Base-by-base conservation (phyloP, 2,113 vertebrate genomes). In the Epinephelus fuscoguttatus region DNA sequence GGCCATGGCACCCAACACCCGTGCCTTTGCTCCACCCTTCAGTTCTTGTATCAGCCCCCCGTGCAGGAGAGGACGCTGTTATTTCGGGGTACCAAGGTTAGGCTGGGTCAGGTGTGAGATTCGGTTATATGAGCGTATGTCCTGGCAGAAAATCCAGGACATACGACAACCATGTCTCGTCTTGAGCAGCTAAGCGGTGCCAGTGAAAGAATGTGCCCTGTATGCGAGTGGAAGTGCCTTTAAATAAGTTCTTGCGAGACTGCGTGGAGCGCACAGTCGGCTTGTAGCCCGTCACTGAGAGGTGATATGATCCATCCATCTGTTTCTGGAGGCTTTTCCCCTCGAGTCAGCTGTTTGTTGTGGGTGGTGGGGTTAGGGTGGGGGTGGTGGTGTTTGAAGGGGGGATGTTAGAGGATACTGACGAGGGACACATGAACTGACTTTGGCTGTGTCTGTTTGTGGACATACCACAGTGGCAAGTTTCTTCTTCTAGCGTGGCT, bases 71-170 rank as follows among this genome's bases (percentile, higher is more conserved):
- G 61, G 81, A 75, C 53, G 49, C 47, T 1, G 81, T 87, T 94
- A 94, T 94, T 91, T 94, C 80, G 89, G 86, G 87, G 80, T 69
- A 30, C 53, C 85, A 87, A 75, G 87, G 82, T 80, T 80, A 85
- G 18, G 49, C 70, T 10, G 47, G 30, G 69, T 56, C 52, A 67
- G 9, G 14, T 45, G 47, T 66, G 62, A 77, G 64, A 70, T 70
- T 64, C 18, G n/a, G 66, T 40, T 21, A 60, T 56, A n/a, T 56
- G 53, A 4, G 68, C n/a, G 52, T 73, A 81, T 72, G 69, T 78
- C 59, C 47, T 33, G 78, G 53, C 63, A 50, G 37, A 83, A 70
- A 68, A 42, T 50, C 45, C 53, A 40, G 75, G 30, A 70, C 82
- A 61, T 14, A 10, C 18, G 23, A 40, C 19, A 64, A 23, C 1